Evolutionary conservation across 2,113 vertebrate genomes (phyloP).

Genomic region (Coptodon rendalli): DNA sequence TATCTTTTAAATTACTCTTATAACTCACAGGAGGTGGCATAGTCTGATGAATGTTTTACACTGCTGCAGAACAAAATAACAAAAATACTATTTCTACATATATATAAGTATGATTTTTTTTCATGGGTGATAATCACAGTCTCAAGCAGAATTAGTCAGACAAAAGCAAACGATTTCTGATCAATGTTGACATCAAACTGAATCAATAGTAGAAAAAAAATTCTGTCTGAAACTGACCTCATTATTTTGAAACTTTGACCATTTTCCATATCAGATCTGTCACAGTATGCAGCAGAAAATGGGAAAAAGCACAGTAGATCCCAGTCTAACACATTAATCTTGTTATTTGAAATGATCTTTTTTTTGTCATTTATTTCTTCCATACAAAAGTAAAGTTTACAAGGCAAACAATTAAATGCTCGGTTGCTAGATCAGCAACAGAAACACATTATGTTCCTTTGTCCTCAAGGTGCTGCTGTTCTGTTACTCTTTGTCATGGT

Average conservation of each 20-base stretch:
- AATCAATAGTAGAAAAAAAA: background rate
- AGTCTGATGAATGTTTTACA: background rate
- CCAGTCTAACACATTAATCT: background rate
- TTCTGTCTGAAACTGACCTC: background rate
- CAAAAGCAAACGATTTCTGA: background rate
- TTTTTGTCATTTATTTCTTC: background rate
- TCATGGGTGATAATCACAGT: background rate
- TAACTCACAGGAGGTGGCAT: background rate
- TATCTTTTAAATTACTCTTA: background rate
- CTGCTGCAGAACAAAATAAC: background rate
- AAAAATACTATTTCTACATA: background rate
- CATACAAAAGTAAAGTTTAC: background rate
- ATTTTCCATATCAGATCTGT: background rate
- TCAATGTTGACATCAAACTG: background rate
- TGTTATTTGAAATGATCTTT: accelerated
- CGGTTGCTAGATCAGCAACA: background rate
- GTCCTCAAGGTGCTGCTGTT: background rate
- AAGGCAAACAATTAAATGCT: background rate
- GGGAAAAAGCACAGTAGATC: background rate
- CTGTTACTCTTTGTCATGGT: background rate
- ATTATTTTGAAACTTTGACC: background rate
- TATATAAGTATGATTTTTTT: background rate
- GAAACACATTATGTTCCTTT: background rate
- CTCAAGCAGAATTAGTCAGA: background rate
- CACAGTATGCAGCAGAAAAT: background rate